These are phyloP conservation scores for Branchinecta sandiegonensis DNA, from an alignment of 2,888 invertebrate species.

Conservation along the genomic window DNA sequence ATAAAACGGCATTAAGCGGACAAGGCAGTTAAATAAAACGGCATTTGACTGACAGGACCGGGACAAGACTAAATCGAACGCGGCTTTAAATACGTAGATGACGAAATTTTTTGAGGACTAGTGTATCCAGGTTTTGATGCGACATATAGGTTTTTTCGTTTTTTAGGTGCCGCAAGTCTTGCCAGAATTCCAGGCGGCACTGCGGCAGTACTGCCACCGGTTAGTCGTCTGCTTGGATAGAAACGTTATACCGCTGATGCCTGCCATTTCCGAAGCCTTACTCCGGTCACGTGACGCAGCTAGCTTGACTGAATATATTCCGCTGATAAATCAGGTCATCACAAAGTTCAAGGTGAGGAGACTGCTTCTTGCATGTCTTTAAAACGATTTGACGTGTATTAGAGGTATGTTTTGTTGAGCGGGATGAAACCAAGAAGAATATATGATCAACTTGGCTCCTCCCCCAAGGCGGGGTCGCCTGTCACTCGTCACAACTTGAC, in stretches of 20 bases:
- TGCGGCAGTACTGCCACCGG: conserved; percentile 42
- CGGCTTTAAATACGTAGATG: no score
- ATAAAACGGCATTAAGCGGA: no score
- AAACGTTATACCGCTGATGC: conserved; percentile 41
- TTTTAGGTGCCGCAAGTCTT: conserved; percentile 18
- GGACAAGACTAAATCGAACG: no score
- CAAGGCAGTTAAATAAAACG: no score
- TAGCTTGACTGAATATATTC: conserved; percentile 39
- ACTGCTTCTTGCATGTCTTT: background rate
- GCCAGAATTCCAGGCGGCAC: conserved; percentile 34
- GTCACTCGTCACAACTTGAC: no score
- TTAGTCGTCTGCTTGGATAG: conserved; percentile 44
- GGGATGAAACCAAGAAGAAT: no score
- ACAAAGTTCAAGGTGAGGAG: conserved; percentile 40
- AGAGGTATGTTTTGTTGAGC: no score
- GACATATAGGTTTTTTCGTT: background rate
- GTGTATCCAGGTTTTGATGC: no score
- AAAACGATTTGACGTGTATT: background rate
- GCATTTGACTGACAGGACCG: no score
- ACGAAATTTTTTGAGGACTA: no score
- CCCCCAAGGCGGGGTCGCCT: no score
- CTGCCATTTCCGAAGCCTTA: conserved; percentile 38
- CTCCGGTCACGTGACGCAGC: conserved; percentile 34
- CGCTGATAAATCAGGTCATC: conserved; percentile 43
- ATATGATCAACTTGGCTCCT: no score